Percentiles rank a stretch among this genome's conserved stretches.
Evolutionary conservation across 2,113 vertebrate species (phyloP).

Genomic region (Leptocoma aspasia): DNA sequence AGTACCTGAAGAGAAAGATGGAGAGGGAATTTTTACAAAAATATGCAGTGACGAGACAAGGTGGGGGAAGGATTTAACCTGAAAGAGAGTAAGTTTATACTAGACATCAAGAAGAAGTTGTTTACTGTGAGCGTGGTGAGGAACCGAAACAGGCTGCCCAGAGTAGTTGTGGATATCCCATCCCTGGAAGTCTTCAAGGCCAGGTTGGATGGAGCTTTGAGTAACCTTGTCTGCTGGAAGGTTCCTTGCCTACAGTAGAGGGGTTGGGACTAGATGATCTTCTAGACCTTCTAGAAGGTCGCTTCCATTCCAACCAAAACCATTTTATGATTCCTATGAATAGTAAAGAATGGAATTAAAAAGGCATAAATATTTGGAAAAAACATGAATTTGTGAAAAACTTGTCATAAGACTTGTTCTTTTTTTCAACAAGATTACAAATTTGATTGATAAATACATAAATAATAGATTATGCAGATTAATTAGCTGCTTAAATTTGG

Average conservation of each 20-base stretch:
- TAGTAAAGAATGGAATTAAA: not conserved
- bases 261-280: not conserved
- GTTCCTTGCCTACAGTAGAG: not conserved
- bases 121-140: not conserved
- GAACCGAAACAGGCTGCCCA: not conserved
- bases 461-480: not conserved
- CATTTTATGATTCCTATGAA: not conserved
- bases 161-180: not conserved
- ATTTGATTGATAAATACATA: not conserved
- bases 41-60: not conserved
- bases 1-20: not conserved
- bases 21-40: not conserved
- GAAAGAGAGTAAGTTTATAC: not conserved
- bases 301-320: not conserved
- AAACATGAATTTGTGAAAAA: not conserved
- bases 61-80: not conserved
- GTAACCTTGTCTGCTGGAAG: not conserved
- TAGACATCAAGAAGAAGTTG: not conserved
- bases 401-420: not conserved
- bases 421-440: not conserved
- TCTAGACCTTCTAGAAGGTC: too few species aligned
- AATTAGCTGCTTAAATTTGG: not conserved
- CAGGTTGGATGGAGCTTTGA: not conserved
- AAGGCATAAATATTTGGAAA: not conserved
- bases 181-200: not conserved